phyloP scores from a whole-genome alignment of 2,888 invertebrate genomes.

The Stictocephala bisonia region DNA sequence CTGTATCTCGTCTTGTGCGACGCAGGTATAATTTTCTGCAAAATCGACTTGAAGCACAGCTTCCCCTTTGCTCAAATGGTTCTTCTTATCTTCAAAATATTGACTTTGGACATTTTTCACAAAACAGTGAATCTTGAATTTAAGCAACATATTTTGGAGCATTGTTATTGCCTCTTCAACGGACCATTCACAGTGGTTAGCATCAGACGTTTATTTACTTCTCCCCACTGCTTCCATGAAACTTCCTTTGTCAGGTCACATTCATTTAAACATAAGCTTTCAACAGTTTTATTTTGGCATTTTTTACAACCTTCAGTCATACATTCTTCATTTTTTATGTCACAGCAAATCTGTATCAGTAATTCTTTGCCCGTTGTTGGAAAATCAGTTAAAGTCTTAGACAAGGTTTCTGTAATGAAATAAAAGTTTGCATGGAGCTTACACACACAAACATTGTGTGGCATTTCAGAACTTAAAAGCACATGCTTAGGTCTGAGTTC shows the following conservation, averaged over 20 bases:
- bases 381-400: constrained; percentile 38
- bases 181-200: constrained; percentile 36
- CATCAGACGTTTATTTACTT: constrained; percentile 31
- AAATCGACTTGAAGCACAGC: constrained; percentile 34
- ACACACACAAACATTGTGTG: constrained; percentile 33
- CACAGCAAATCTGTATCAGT: constrained; percentile 34
- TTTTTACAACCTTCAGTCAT: constrained; percentile 38
- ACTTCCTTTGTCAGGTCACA: constrained; percentile 38
- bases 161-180: constrained; percentile 41
- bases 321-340: constrained; percentile 36
- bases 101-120: constrained; percentile 35
- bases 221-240: constrained; percentile 38
- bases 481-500: constrained; percentile 38
- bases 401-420: constrained; percentile 36
- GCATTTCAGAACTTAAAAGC: constrained; percentile 39
- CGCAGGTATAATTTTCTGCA: constrained; percentile 33
- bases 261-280: constrained; percentile 39
- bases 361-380: constrained; percentile 37
- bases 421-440: constrained; percentile 25
- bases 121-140: constrained; percentile 33
- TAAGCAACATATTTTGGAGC: constrained; percentile 32
- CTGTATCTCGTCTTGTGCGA: constrained; percentile 36
- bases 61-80: constrained; percentile 36
- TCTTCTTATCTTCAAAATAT: constrained; percentile 40
- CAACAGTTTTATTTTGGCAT: constrained; percentile 34